Evolutionary conservation across 2,888 invertebrate genomes (phyloP).

Genomic region (Eulithis prunata): DNA sequence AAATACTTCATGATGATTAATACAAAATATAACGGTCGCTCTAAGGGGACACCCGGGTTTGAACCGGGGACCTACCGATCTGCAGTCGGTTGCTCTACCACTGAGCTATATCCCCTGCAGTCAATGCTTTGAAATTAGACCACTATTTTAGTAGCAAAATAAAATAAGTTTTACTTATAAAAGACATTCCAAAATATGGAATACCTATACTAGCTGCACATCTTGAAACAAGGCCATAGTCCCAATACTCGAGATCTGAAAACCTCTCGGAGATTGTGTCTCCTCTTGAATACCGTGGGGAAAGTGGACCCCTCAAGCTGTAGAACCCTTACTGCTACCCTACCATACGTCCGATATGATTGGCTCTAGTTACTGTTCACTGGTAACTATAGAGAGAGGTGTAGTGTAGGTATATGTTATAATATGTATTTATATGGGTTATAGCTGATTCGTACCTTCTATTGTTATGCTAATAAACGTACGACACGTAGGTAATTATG

Average conservation of each 20-base stretch:
- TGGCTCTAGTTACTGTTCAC: too few relatives aligned
- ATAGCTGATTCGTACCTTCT: too few relatives aligned
- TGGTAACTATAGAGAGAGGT: too few relatives aligned
- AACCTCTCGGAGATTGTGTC: neutral
- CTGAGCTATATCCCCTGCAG: slow-evolving; percentile 20
- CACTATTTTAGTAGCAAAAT: neutral
- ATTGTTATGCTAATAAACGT: too few relatives aligned
- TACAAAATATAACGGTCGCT: neutral
- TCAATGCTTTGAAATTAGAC: neutral
- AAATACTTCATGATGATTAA: neutral
- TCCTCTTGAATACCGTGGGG: neutral
- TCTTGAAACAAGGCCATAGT: slow-evolving; percentile 3
- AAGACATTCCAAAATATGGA: neutral
- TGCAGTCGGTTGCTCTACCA: slow-evolving; percentile 23
- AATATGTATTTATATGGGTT: too few relatives aligned
- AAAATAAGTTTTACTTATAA: too few relatives aligned
- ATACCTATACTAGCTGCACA: neutral
- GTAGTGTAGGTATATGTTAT: too few relatives aligned
- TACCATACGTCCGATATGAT: neutral
- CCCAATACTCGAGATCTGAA: slow-evolving; percentile 5
- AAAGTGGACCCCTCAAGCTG: neutral
- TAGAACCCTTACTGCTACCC: neutral
- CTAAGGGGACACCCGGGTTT: slow-evolving; percentile 23
- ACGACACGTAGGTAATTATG: too few relatives aligned
- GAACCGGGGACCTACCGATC: slow-evolving; percentile 24